phyloP scores from a whole-genome alignment of 1,140 invertebrate genomes.

The Drosophila tristis region DNA sequence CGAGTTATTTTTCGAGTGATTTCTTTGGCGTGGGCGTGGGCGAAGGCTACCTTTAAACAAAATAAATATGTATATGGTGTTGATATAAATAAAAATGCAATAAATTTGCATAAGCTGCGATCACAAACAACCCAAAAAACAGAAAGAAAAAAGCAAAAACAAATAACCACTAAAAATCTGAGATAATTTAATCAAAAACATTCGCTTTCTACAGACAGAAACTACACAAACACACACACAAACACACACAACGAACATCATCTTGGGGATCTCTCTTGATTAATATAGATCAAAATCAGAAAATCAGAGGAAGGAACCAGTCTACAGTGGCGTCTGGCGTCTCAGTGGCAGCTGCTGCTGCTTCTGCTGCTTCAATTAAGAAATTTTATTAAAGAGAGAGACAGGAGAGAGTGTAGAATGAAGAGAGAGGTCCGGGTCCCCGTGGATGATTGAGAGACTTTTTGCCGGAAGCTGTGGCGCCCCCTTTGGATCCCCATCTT shows the following conservation, averaged over 20 bases:
- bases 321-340: conserved; percentile 68
- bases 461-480: conserved; percentile 71
- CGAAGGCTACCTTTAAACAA: conserved; percentile 24
- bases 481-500: conserved; percentile 15
- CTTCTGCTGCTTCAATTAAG: conserved; percentile 78
- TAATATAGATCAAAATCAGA: conserved; percentile 77
- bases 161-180: conserved; percentile 24
- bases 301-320: conserved; percentile 45
- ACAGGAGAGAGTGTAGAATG: conserved; percentile 43
- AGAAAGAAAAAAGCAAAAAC: neutral
- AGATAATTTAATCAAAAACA: conserved; percentile 52
- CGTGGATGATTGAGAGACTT: conserved; percentile 9
- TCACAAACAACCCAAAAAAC: conserved; percentile 6
- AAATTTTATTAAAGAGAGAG: conserved; percentile 74
- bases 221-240: too few species aligned
- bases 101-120: conserved; percentile 50
- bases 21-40: neutral
- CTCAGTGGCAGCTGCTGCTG: conserved; percentile 38
- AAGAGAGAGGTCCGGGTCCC: conserved; percentile 14
- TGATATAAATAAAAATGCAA: conserved; percentile 41
- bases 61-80: conserved; percentile 14
- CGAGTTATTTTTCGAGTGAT: too few species aligned
- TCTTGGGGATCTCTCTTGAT: conserved; percentile 52
- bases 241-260: neutral
- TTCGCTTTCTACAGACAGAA: conserved; percentile 35